Base-by-base conservation (phyloP, 2,797 vertebrate species). In the Gymnoscopelus microlampas region DNA sequence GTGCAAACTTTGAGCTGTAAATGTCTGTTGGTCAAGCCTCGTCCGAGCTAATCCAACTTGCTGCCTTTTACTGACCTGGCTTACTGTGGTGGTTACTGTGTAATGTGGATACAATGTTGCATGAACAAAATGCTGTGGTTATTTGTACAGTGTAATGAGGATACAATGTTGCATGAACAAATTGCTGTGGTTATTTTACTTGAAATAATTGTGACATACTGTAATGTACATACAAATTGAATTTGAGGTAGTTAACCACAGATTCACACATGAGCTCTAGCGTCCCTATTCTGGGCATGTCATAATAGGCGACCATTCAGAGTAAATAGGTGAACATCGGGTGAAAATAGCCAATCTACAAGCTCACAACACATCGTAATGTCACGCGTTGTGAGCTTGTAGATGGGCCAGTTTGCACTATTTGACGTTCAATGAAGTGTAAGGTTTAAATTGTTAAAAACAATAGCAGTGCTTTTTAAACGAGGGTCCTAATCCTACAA, bases 1-100 rank as follows among this genome's bases (percentile, higher is more conserved):
- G 50, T 76, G 7, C 67, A 73, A 84, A 70, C 73, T 72, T 48
- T 50, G 13, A 26, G 23, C 23, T 60, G 66, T 10, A 23, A 65
- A 23, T 47, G 64, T 66, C 12, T 14, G 39, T 35, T 44, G 39
- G 8, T 44, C 5, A 6, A n/a, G 49, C 5, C 3, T 51, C 3
- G 49, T 13, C 14, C 50, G 3, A 12, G 12, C 24, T 53, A 12
- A 19, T 13, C 44, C 48, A 58, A 70, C 73, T 66, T 71, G 84
- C 65, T 24, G 66, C 56, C 63, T 66, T n/a, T 55, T 23, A 35
- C 13, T 15, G 32, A 15, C 14, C 35, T 58, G n/a, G 57, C 61
- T 6, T 15, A 50, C 35, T 19, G 56, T 2, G n/a, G 32, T 32
- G 14, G 0, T 60, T 59, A 53, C 32, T 48, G 6, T 39, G 35